phyloP scores from a whole-genome alignment of 2,113 vertebrate genomes.

The Natator depressus region DNA sequence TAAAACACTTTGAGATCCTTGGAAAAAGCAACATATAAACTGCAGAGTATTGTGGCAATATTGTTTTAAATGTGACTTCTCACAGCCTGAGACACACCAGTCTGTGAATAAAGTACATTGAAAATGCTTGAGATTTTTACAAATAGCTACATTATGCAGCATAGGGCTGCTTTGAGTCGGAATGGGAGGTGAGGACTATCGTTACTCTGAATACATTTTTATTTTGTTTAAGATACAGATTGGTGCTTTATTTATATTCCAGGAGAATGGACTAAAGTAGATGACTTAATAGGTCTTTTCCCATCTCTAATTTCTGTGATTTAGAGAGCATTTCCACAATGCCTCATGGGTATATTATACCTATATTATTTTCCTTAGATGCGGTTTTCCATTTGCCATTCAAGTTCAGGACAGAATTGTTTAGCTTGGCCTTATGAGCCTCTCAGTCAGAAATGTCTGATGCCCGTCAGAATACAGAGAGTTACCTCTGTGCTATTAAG shows the following conservation, averaged over 20 bases:
- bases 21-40: background rate
- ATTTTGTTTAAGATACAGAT: background rate
- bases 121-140: background rate
- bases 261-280: background rate
- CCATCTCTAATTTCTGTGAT: conserved; percentile 1
- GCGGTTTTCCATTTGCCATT: background rate
- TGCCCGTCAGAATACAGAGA: background rate
- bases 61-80: background rate
- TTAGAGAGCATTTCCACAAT: background rate
- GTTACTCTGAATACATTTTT: background rate
- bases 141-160: background rate
- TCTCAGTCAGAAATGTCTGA: background rate
- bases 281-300: background rate
- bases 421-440: background rate
- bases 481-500: background rate
- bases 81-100: background rate
- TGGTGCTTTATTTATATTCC: background rate
- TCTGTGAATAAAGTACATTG: background rate
- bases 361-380: background rate
- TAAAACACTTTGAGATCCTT: background rate
- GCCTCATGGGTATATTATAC: background rate
- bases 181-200: background rate
- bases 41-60: background rate
- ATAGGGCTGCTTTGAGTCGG: background rate
- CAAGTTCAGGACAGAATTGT: background rate